Base-by-base conservation (phyloP, 1,140 invertebrate species). In the Archivesica marissinica region DNA sequence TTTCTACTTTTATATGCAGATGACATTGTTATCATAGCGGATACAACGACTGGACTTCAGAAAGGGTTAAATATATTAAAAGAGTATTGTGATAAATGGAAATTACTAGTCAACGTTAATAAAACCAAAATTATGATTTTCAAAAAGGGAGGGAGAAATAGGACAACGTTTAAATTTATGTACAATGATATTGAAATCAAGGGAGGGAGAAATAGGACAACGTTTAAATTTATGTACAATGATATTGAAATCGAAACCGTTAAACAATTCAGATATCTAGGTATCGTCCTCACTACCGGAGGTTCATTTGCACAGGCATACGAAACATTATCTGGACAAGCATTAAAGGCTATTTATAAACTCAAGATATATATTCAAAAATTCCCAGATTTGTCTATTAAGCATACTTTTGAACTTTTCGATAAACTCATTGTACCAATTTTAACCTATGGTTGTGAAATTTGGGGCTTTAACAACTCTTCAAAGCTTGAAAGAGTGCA, bases 1-100 rank as follows among this genome's bases (percentile, higher is more conserved):
- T 78, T 78, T 41, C 23, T 78, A 41, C 11, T 78, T 17, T 30
- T 78, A 20, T 78, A 78, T 64, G 76, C 76, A 61, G 56, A 78
- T 78, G 30, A 78, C 64, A 77, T 77, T 56, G 74, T 77, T 25
- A 54, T 77, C 15, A 35, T 77, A 33, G 47, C 74, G 13, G n/a
- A 78, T 11, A 61, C n/a, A 64, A n/a, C 11, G 13, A 13, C 15
- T n/a, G 76, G 44, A 39, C 23, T 78, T 15, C 76, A 78, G 33
- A 59, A 39, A 25, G 44, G 38, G 23, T 64, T 78, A 78, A 20
- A 78, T 61, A n/a, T 35, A 38, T 59, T 77, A 35, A 4, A 77
- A 11, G 54, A 54, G 17, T 77, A 77, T 35, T 77, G 74, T 59
- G 11, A 9, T 11, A 54, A 59, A n/a, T 77, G 74, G 50, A 77